Evolutionary conservation across 1,140 invertebrate species (phyloP).

Genomic region (Conus ventricosus): DNA sequence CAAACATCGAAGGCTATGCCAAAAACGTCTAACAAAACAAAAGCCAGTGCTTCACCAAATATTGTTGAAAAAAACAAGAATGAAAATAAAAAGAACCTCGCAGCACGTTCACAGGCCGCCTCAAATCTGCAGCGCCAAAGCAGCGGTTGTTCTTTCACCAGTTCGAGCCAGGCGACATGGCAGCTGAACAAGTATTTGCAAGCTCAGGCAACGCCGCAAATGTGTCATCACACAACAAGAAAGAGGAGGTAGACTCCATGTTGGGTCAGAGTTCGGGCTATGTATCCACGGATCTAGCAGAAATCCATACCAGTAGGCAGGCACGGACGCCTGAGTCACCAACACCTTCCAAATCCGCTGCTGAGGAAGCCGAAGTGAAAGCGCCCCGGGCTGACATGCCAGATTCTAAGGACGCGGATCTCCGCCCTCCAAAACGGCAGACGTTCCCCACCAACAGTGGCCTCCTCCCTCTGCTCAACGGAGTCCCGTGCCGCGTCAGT

Average conservation of each 20-base stretch:
- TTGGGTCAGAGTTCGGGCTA: constrained; percentile 21
- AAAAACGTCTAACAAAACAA: background rate
- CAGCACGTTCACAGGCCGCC: background rate
- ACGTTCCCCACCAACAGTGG: background rate
- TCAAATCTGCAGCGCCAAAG: background rate
- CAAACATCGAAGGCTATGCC: background rate
- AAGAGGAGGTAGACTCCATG: background rate
- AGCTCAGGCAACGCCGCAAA: background rate
- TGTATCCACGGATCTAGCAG: background rate
- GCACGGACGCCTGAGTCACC: too few relatives aligned
- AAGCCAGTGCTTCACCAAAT: background rate
- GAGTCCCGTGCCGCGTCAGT: constrained; percentile 20
- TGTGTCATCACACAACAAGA: background rate
- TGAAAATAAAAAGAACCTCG: background rate
- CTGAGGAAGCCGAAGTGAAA: too few relatives aligned
- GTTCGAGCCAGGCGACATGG: constrained; percentile 17
- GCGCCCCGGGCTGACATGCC: background rate
- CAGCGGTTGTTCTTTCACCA: constrained; percentile 34
- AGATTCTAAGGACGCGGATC: background rate
- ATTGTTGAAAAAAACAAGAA: background rate
- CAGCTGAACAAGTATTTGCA: background rate
- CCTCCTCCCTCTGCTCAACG: background rate
- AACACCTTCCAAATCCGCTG: too few relatives aligned
- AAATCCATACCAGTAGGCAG: background rate
- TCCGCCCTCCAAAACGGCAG: background rate